Evolutionary conservation across 30 jellyfish, hydroid and myxozoan species (phyloP).

Genomic region (Phacellophora camtschatica): DNA sequence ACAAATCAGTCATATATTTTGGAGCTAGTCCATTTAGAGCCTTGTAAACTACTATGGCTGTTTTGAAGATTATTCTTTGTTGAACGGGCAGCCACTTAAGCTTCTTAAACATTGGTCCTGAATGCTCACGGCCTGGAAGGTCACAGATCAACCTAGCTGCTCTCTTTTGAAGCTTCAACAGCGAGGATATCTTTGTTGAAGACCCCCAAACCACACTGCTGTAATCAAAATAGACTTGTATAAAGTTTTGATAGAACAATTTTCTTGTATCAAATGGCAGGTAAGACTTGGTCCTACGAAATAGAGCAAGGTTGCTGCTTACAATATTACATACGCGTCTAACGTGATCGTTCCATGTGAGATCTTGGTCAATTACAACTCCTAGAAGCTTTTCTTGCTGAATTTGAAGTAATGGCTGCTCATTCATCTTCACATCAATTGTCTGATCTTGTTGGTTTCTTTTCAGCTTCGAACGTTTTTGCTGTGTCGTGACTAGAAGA

Average conservation of each 20-base stretch:
- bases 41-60: constrained; percentile 10
- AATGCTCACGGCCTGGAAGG: constrained; percentile 64
- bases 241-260: constrained; percentile 48
- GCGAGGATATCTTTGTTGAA: constrained; percentile 46
- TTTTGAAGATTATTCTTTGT: constrained; percentile 23
- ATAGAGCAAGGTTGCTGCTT: constrained; percentile 54
- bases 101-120: constrained; percentile 49
- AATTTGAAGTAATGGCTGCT: constrained; percentile 61
- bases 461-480: constrained; percentile 60
- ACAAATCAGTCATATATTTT: no score
- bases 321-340: constrained; percentile 33
- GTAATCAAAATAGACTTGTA: constrained; percentile 52
- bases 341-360: constrained; percentile 55
- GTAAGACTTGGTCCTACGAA: constrained; percentile 58
- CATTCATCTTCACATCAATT: constrained; percentile 62
- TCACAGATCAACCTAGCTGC: constrained; percentile 58
- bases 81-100: constrained; percentile 51
- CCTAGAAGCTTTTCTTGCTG: neutral
- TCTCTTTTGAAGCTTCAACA: constrained; percentile 65
- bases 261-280: constrained; percentile 58
- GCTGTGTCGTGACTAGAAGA: constrained; percentile 61
- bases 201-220: constrained; percentile 50
- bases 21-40: neutral
- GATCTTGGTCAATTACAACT: constrained; percentile 44
- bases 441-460: constrained; percentile 49